Percentiles rank a stretch among this genome's conserved stretches.
Evolutionary conservation across 2,888 invertebrate species (phyloP).

Genomic region (Cotesia congregata): DNA sequence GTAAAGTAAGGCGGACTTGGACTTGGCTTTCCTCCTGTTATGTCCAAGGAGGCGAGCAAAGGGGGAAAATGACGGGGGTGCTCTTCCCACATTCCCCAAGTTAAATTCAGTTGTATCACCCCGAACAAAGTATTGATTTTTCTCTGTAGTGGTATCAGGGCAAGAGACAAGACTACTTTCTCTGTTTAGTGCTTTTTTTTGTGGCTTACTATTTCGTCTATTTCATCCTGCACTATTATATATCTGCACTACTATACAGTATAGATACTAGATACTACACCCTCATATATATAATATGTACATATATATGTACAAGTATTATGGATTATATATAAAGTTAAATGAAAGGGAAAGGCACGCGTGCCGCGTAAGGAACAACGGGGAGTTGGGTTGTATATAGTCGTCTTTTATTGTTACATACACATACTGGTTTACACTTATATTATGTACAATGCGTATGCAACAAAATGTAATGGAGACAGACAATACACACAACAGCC

Average conservation of each 20-base stretch:
- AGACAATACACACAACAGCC: not conserved
- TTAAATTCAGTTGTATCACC: not conserved
- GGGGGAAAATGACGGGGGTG: slow-evolving; percentile 20
- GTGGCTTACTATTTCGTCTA: not conserved
- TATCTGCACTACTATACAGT: not conserved
- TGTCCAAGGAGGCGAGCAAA: slow-evolving; percentile 11
- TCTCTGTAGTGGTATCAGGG: not conserved
- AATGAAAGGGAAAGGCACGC: slow-evolving; percentile 25
- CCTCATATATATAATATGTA: not conserved
- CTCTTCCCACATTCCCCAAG: not conserved
- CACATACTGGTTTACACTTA: not conserved
- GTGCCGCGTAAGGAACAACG: slow-evolving; percentile 5
- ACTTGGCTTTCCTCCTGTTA: too few species aligned
- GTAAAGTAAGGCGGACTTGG: not conserved
- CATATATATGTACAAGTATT: too few species aligned
- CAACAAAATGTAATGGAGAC: not conserved
- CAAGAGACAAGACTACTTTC: not conserved
- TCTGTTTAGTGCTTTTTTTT: not conserved
- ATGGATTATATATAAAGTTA: not conserved
- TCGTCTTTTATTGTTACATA: not conserved
- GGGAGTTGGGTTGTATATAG: slow-evolving; percentile 19
- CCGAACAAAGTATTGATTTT: slow-evolving; percentile 37
- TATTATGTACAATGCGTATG: not conserved
- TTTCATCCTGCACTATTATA: not conserved
- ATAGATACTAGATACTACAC: not conserved